Base-by-base conservation (phyloP, 2,888 invertebrate genomes). In the Drosophila paracracens region DNA sequence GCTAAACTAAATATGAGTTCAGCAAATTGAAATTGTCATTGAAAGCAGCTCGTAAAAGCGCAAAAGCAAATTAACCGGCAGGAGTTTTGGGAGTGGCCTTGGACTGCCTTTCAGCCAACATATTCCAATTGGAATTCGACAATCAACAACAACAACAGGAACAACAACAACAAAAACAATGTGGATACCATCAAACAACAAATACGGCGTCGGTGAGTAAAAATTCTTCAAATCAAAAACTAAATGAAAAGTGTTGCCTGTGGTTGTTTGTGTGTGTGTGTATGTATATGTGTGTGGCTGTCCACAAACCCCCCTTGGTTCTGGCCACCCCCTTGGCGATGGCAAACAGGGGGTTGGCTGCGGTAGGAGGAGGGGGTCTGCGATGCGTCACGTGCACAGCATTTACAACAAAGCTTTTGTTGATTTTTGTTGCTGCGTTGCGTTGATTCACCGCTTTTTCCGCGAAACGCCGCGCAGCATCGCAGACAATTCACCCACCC, bases 111-210 rank as follows among this genome's bases (percentile, higher is more conserved):
- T 75, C 52, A 54, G 64, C 58, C 69, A 59, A 46, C 16, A 72
- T 70, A 7, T 76, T 79, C 69, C 72, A 72, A 71, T 80, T 76
- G 66, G 68, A 81, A 53, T 81, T 53, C 50, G 51, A 59, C 27
- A 58, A 67, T 29, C 56, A 56, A 21, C 43, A 66, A 16, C 38
- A 58, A 40, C 5, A 50, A 10, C 10, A 21, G 16, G 13, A 10
- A 48, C 18, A 67, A 40, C 25, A 35, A 25, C 33, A 48, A 25
- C 46, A 71, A 61, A 57, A 50, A 36, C 46, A 89, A 89, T 93
- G 93, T 93, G 93, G 93, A 93, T 93, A 92, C 91, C 93, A 77
- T 92, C 93, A 61, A 93, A 93, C 79, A 93, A 92, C 82, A 93
- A 93, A 91, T 93, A 92, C 89, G 93, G 93, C 82, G 93, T 93